Percentiles rank a stretch among this genome's conserved stretches.
These are phyloP conservation scores for Peucedramus taeniatus DNA, from an alignment of 2,113 vertebrate genomes.

Conservation along the genomic window DNA sequence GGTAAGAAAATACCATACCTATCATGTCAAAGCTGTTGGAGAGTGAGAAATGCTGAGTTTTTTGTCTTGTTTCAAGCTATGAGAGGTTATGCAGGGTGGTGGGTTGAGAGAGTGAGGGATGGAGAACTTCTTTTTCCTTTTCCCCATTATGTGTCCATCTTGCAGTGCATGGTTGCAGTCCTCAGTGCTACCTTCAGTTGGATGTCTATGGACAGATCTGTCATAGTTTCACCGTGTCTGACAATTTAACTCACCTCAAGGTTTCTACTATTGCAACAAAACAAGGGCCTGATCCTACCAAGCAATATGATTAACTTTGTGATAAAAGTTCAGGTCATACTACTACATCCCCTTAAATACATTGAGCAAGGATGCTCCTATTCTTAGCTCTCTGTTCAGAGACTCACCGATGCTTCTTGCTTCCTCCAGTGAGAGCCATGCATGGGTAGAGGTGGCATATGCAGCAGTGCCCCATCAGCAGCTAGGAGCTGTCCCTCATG, in stretches of 20 bases:
- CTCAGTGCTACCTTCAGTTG: not conserved
- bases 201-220: not conserved
- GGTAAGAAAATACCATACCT: conserved; percentile 66
- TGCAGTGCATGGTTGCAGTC: not conserved
- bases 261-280: not conserved
- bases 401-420: not conserved
- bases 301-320: not conserved
- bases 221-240: not conserved
- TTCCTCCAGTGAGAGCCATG: fast-evolving
- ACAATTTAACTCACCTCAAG: not conserved
- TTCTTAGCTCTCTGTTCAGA: not conserved
- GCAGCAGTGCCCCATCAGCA: not conserved
- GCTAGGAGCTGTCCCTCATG: not conserved
- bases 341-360: fast-evolving
- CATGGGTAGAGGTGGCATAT: not conserved
- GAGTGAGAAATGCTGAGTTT: conserved; percentile 25
- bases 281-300: not conserved
- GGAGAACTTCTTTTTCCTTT: not conserved
- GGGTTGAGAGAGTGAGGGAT: not conserved
- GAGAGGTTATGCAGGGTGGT: not conserved
- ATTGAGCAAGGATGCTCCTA: not conserved
- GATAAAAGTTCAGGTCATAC: not conserved
- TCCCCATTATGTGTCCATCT: not conserved
- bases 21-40: conserved; percentile 53
- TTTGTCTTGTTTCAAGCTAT: conserved; percentile 32